These are phyloP conservation scores for Allolobophora icterica DNA, from an alignment of 2,888 invertebrate genomes.

Conservation along the genomic window DNA sequence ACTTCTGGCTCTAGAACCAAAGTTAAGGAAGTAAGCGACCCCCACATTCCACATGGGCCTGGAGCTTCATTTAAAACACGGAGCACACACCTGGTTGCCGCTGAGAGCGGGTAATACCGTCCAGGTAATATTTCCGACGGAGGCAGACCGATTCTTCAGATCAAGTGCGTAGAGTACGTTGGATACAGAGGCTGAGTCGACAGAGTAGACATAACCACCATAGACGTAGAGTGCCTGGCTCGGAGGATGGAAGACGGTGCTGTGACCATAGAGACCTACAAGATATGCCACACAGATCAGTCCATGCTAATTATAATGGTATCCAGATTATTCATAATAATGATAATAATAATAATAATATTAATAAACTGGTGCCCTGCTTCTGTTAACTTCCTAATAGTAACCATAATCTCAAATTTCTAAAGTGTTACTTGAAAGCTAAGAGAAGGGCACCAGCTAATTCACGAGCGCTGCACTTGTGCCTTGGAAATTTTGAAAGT, in stretches of 20 bases:
- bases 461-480: too few relatives aligned
- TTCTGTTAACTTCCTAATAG: too few relatives aligned
- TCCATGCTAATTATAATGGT: background rate
- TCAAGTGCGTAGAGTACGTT: slow-evolving; percentile 63
- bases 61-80: background rate
- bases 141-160: slow-evolving; percentile 24
- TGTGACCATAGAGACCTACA: slow-evolving; percentile 80
- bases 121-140: slow-evolving; percentile 38
- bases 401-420: too few relatives aligned
- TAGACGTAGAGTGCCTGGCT: slow-evolving; percentile 86
- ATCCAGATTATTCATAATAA: too few relatives aligned
- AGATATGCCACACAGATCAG: background rate
- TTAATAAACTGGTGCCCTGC: too few relatives aligned
- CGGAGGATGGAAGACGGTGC: slow-evolving; percentile 82
- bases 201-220: slow-evolving; percentile 81
- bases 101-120: slow-evolving; percentile 65
- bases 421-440: too few relatives aligned
- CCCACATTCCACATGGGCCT: too few relatives aligned
- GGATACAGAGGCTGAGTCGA: slow-evolving; percentile 76
- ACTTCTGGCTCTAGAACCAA: too few relatives aligned
- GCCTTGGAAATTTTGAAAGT: too few relatives aligned
- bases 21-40: too few relatives aligned
- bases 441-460: too few relatives aligned
- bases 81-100: slow-evolving; percentile 70
- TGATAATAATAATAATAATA: too few relatives aligned